A percentile compares a stretch with the other conserved stretches of the same genome.
phyloP scores from a whole-genome alignment of 2,888 invertebrate genomes.

The Coenonympha glycerion region DNA sequence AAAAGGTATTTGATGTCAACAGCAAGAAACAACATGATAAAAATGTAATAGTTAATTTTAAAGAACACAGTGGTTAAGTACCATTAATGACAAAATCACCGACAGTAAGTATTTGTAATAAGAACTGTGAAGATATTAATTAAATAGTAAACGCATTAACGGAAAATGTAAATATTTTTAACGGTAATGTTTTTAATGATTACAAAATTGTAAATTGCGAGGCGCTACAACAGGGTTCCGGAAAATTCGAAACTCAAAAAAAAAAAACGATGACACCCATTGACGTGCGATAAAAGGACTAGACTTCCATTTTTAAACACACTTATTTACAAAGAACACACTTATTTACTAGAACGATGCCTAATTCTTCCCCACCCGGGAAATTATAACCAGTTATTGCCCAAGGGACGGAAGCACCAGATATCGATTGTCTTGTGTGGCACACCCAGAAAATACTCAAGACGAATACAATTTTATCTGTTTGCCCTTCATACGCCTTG shows the following conservation, averaged over 20 bases:
- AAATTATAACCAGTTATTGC: no score
- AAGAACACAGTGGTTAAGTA: background rate
- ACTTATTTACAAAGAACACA: no score
- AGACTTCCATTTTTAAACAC: no score
- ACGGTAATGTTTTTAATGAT: background rate
- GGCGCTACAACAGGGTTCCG: constrained; percentile 18
- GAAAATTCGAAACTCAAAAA: constrained; percentile 23
- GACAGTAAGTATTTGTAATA: background rate
- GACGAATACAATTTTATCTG: no score
- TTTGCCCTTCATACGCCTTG: no score
- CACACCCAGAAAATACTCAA: no score
- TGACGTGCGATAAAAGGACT: no score
- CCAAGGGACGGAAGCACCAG: no score
- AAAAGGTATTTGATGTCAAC: background rate
- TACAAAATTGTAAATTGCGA: constrained; percentile 13
- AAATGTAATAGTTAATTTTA: background rate
- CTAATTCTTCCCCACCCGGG: no score
- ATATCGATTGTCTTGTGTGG: no score
- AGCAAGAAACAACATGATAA: background rate
- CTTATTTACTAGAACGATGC: no score
- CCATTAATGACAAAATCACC: background rate
- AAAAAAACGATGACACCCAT: constrained; percentile 24
- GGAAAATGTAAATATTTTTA: constrained; percentile 13
- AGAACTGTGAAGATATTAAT: background rate
- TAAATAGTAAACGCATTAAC: background rate